Percentiles rank a stretch among this genome's conserved stretches.
Conservation (phyloP, 2,113 vertebrate species). For the Anguilla rostrata region DNA sequence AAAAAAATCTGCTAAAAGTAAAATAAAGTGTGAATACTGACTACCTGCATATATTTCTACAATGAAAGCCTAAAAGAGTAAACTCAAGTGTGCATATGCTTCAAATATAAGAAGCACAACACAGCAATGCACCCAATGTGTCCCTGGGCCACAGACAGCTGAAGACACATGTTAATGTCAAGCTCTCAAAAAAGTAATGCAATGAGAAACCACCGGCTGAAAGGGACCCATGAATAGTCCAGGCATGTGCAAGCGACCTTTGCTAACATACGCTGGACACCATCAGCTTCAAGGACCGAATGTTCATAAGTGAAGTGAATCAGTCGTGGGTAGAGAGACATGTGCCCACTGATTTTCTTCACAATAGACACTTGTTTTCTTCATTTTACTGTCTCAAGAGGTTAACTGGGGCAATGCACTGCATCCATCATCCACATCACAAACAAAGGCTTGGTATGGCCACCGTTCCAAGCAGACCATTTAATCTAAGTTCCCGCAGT, state of each 20-base stretch:
- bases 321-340: not conserved
- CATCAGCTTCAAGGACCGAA: conserved; percentile 42
- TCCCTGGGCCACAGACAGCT: conserved; percentile 16
- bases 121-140: not conserved
- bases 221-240: conserved; percentile 81
- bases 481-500: not conserved
- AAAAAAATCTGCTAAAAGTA: not conserved
- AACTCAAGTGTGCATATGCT: too few relatives aligned
- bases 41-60: not conserved
- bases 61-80: not conserved
- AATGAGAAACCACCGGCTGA: conserved; percentile 53
- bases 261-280: conserved; percentile 54
- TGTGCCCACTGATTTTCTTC: too few relatives aligned
- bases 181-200: conserved; percentile 30
- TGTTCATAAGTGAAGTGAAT: conserved; percentile 9
- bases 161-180: conserved; percentile 38
- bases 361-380: too few relatives aligned
- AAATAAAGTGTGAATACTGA: not conserved
- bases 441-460: not conserved
- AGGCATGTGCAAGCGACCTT: conserved; percentile 77
- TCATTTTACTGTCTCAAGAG: not conserved
- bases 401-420: not conserved
- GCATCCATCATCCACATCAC: not conserved
- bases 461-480: not conserved
- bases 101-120: not conserved